Evolutionary conservation across 35 echinoderm and acorn worm genomes (phyloP), one percentile per base, ranked within the genome.

Genomic region (Holothuria glaberrima): DNA sequence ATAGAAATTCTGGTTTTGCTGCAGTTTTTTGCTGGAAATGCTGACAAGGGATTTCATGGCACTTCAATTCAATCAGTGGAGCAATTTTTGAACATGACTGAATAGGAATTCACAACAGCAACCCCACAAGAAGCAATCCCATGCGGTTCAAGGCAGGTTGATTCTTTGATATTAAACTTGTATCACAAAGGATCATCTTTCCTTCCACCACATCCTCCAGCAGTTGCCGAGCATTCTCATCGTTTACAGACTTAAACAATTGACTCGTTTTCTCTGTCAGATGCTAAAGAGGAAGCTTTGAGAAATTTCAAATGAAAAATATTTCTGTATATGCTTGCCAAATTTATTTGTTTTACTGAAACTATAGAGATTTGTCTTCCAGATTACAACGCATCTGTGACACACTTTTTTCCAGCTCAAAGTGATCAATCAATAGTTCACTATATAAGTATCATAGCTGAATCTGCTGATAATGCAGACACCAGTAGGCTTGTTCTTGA

Each of bases 301-400:
- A 5, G 24, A 29, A 0, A 20, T 12, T 17, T 90, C 36, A 61
- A 90, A 31, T 25, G 19, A 4, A 50, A 62, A 5, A 22, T 90
- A 16, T 90, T 90, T 63, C 16, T 64, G 10, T 90, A 65, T 52
- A 90, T 90, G 88, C 21, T 90, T 22, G 77, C 73, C 29, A 90
- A 90, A 30, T 54, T 20, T 36, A 33, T 80, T 58, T 75, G 27
- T 64, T 90, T 64, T 25, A 18, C 31, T 7, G 56, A 48, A 64
- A 90, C 45, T 4, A 38, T 64, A 3, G 13, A 90, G 7, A 38
- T 60, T 64, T 14, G 10, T 61, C 88, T 80, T 6, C 88, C 88
- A 36, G 88, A 77, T 58, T 66, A 80, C 13, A 59, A 77, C 80
- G 36, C 70, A 33, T 87, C 25, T 31, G n/a, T 66, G 63, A 26